Conservation (phyloP, 2,113 vertebrate species). For the Equus przewalskii region DNA sequence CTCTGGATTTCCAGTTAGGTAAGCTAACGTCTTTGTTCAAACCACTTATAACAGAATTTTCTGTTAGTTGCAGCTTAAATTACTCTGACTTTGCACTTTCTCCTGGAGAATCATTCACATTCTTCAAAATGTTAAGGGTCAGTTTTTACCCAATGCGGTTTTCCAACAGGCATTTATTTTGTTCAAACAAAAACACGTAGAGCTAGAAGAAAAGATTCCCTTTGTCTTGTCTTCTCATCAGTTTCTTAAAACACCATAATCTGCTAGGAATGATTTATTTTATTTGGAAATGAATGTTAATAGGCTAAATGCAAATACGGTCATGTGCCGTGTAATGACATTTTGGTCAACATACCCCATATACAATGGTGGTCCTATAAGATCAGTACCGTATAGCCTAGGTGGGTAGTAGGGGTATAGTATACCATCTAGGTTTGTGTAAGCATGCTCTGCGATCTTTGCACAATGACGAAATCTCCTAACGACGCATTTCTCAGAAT, state of each 20-base stretch:
- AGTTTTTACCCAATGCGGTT: neutral
- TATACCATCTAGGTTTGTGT: too few species aligned
- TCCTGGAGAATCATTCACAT: neutral
- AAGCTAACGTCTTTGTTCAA: neutral
- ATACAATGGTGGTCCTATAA: too few species aligned
- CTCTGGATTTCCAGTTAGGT: neutral
- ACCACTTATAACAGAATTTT: neutral
- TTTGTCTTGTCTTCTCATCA: neutral
- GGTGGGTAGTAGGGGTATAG: too few species aligned
- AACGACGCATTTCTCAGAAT: too few species aligned
- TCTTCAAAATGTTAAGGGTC: neutral
- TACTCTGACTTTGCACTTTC: neutral
- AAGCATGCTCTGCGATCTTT: too few species aligned
- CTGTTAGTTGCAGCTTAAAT: neutral
- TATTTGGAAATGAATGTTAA: conserved; percentile 79
- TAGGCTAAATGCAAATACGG: conserved; percentile 53
- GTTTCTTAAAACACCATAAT: conserved; percentile 59
- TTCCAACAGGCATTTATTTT: neutral
- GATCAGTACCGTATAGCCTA: too few species aligned
- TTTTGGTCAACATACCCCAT: too few species aligned
- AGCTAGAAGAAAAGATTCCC: neutral
- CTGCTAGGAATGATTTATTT: conserved; percentile 70
- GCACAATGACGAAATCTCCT: too few species aligned
- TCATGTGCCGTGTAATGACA: too few species aligned
- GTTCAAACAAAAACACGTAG: neutral